Base-by-base conservation (phyloP, 2,888 invertebrate species). In the Philereme transversata region DNA sequence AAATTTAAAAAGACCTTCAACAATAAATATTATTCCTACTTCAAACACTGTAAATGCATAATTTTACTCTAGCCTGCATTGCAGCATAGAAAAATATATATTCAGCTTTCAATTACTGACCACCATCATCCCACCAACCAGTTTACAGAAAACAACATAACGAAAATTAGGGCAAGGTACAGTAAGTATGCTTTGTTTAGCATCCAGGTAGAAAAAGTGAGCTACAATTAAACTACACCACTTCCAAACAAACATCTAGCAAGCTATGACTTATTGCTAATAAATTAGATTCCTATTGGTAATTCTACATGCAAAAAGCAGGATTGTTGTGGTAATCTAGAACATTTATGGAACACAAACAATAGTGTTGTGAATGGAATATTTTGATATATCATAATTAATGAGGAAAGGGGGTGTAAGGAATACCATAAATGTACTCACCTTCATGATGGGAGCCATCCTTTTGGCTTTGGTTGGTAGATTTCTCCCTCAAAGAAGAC, bases 401-500 rank as follows among this genome's bases (percentile, higher is more conserved):
- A 35, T 48, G 11, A 0, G 40, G 34, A 52, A 10, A 8, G 5
- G 7, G 34, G 45, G 40, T 38, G 36, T 8, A 52, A 40, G 11
- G 4, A 44, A 22, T 50, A 46, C 46, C 6, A 45, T 41, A 43
- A 40, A 50, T 43, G 57, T 60, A 76, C 78, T 82, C 80, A 91
- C 92, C 91, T 86, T 90, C 86, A 67, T 82, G 81, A 70, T 79
- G 86, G 72, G 84, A 83, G 79, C 84, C 89, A 83, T 92, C 87
- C 76, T 84, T 84, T 73, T 81, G 87, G 81, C 78, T 84, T 76
- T 86, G 87, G 75, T 86, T 89, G 78, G 78, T 85, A 72, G 90
- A 88, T 87, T 87, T 92, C 84, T 92, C 92, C 86, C 86, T 87
- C 87, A 86, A 83, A 79, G 88, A 86, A 85, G 89, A 89, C 87